A percentile compares a stretch with the other conserved stretches of the same genome.
These are phyloP conservation scores for Spicauda simplicius DNA, from an alignment of 2,888 invertebrate species.

Conservation along the genomic window DNA sequence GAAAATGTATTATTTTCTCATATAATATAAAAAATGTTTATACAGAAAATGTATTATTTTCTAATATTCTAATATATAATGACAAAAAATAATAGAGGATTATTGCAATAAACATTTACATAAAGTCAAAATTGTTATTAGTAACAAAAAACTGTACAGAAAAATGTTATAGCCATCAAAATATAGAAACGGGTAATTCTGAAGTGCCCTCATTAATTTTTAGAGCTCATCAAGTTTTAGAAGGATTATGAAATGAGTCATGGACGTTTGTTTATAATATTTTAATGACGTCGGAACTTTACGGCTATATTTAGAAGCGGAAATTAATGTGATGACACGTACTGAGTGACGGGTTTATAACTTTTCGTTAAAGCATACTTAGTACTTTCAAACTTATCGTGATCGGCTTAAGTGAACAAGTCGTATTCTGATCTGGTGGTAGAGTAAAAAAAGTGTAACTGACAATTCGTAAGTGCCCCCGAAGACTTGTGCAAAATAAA, in stretches of 20 bases:
- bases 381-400: neutral
- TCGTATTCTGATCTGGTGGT: too few species aligned
- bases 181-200: neutral
- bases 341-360: neutral
- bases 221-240: neutral
- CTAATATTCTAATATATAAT: too few species aligned
- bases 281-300: neutral
- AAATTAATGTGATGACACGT: neutral
- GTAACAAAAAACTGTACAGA: too few species aligned
- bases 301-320: neutral
- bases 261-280: neutral
- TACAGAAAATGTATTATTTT: too few species aligned
- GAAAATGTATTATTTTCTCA: too few species aligned
- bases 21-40: too few species aligned
- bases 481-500: too few species aligned
- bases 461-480: too few species aligned
- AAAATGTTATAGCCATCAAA: neutral
- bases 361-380: neutral
- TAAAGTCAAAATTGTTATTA: too few species aligned
- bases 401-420: neutral
- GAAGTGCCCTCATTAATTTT: neutral
- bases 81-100: too few species aligned
- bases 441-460: too few species aligned
- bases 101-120: too few species aligned
- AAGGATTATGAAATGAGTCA: neutral